These are phyloP conservation scores for Formicarius rufipectus DNA, from an alignment of 2,113 vertebrate species.

Conservation along the genomic window DNA sequence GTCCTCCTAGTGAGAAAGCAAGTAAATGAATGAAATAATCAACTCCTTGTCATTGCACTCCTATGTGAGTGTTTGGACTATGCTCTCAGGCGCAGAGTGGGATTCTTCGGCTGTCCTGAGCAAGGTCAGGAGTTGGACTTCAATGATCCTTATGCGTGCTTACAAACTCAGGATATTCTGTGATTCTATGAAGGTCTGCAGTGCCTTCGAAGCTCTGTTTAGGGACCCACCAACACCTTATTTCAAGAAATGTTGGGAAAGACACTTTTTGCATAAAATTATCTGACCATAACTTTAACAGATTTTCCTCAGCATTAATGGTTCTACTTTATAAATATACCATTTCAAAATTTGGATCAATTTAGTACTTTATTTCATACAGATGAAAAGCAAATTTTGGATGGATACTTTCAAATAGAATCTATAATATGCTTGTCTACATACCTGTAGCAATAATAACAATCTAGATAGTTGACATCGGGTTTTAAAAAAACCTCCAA, in stretches of 20 bases:
- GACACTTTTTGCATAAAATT: neutral
- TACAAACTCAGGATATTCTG: neutral
- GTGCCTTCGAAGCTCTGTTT: neutral
- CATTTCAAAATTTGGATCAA: neutral
- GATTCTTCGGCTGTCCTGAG: neutral
- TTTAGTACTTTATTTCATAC: neutral
- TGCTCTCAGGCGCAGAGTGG: neutral
- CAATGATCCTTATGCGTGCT: too few species aligned
- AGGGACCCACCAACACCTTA: neutral
- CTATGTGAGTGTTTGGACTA: accelerated
- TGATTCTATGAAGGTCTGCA: neutral
- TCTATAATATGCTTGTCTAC: neutral
- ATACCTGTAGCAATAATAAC: neutral
- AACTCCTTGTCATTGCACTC: neutral
- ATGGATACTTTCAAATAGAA: neutral
- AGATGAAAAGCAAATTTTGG: neutral
- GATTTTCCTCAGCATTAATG: neutral
- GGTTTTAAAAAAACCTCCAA: neutral
- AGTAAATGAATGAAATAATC: neutral
- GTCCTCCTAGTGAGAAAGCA: neutral
- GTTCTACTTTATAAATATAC: neutral
- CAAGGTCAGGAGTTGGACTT: neutral
- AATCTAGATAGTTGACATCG: neutral
- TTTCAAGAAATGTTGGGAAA: neutral
- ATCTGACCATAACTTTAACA: neutral